Evolutionary conservation across 2,797 vertebrate genomes (phyloP).

Genomic region (Halcyon leucocephala): DNA sequence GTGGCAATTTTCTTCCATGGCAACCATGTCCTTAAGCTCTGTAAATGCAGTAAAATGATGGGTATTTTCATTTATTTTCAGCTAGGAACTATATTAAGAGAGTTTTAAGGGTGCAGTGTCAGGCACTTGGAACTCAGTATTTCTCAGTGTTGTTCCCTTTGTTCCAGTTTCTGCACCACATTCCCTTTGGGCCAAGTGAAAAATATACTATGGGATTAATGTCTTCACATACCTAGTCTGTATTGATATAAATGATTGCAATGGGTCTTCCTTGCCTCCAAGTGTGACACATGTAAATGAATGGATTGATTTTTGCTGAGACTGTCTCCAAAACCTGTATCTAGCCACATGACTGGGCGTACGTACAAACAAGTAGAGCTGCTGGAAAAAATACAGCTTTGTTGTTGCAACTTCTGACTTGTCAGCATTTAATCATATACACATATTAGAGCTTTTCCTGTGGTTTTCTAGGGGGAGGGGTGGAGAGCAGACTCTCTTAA

Average conservation of each 20-base stretch:
- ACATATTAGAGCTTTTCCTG: not conserved
- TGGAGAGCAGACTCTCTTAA: not conserved
- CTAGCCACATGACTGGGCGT: not conserved
- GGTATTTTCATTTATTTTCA: constrained; percentile 39
- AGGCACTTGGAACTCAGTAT: not conserved
- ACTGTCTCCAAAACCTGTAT: not conserved
- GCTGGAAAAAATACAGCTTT: not conserved
- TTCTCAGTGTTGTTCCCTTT: not conserved
- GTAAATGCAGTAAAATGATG: constrained; percentile 24
- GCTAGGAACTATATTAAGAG: constrained; percentile 22
- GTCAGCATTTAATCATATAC: not conserved
- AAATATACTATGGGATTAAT: not conserved
- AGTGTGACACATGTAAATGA: not conserved
- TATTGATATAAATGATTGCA: not conserved
- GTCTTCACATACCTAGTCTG: not conserved
- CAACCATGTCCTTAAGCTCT: constrained; percentile 28
- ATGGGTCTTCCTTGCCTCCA: not conserved
- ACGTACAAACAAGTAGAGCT: not conserved
- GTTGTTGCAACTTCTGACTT: not conserved
- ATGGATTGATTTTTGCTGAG: not conserved
- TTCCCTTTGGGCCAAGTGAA: constrained; percentile 1
- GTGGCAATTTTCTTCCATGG: constrained; percentile 32
- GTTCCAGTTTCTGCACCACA: not conserved
- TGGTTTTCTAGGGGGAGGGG: not conserved
- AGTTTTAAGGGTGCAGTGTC: not conserved